A percentile compares a stretch with the other conserved stretches of the same genome.
Evolutionary conservation across 1,140 invertebrate genomes (phyloP).

Genomic region (Zaprionus vittiger): DNA sequence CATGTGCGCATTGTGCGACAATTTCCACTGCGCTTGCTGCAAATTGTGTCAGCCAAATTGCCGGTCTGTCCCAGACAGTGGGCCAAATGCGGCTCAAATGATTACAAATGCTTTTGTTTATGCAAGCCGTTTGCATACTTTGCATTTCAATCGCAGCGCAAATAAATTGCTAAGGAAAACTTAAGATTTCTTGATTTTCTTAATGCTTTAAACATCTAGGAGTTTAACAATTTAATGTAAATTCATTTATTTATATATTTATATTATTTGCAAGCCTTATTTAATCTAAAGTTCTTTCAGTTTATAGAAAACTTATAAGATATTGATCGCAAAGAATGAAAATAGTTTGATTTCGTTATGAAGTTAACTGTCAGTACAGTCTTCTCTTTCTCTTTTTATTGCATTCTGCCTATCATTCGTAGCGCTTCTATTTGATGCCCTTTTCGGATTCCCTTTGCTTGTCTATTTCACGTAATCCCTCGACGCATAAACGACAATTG

Average conservation of each 20-base stretch:
- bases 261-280: no score
- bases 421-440: not conserved
- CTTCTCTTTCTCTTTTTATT: not conserved
- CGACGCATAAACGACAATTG: slow-evolving; percentile 4
- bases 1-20: slow-evolving; percentile 30
- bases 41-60: slow-evolving; percentile 20
- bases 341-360: no score
- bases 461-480: not conserved
- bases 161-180: not conserved
- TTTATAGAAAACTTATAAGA: no score
- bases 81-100: slow-evolving; percentile 32
- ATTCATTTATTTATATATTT: no score
- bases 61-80: not conserved
- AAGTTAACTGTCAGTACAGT: no score
- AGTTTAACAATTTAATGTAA: no score
- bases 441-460: not conserved
- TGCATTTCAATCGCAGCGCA: slow-evolving; percentile 10
- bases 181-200: not conserved
- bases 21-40: slow-evolving; percentile 27
- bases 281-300: no score
- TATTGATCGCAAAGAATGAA: no score
- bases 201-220: no score
- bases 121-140: not conserved
- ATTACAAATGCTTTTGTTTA: slow-evolving; percentile 48
- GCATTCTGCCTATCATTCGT: no score